These are phyloP conservation scores for Eurosta solidaginis DNA, from an alignment of 1,140 invertebrate genomes.

Conservation along the genomic window DNA sequence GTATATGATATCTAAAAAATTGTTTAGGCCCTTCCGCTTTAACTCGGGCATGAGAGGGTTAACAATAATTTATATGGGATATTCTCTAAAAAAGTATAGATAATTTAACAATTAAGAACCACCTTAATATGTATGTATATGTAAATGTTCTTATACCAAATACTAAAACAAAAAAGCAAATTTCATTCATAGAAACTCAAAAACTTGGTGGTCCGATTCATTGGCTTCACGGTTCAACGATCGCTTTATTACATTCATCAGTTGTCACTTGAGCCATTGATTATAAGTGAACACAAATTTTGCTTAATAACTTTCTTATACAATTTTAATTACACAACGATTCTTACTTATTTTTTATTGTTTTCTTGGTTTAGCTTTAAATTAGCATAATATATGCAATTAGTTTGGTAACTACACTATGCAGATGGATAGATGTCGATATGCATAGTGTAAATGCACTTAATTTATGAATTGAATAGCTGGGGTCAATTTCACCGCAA, in stretches of 20 bases:
- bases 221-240: neutral
- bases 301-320: neutral
- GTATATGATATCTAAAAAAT: no score
- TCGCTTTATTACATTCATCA: neutral
- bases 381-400: conserved; percentile 1
- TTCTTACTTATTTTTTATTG: no score
- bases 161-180: no score
- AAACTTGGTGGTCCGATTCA: neutral
- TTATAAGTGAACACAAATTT: neutral
- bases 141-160: no score
- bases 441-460: neutral
- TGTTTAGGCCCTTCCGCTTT: no score
- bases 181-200: neutral
- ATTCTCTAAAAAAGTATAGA: no score
- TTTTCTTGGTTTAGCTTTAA: neutral
- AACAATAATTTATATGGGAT: no score
- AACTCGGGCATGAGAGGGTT: no score
- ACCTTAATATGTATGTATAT: no score
- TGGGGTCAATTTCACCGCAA: conserved; percentile 22
- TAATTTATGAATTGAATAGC: conserved; percentile 1
- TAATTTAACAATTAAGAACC: no score
- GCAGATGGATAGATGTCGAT: neutral
- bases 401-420: neutral
- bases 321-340: neutral
- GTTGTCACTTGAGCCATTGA: neutral